Base-by-base conservation (phyloP, 35 echinoderm and acorn worm species). In the Acanthaster planci region DNA sequence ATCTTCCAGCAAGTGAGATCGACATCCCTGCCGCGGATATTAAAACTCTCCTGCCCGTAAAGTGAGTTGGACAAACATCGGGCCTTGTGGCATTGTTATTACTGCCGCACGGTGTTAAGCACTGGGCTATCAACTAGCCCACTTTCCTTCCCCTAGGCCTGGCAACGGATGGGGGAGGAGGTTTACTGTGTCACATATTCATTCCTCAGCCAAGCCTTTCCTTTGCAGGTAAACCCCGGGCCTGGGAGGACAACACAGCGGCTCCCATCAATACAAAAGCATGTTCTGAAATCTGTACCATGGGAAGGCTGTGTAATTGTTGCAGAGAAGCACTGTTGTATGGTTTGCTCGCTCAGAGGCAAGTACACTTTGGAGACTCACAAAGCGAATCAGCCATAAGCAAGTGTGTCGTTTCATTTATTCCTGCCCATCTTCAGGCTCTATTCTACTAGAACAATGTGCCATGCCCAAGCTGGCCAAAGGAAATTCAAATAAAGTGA, bases 141-240 rank as follows among this genome's bases (percentile, higher is more conserved):
- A 72, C 64, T 72, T 72, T 72, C 34, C 14, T 1, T 34, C 64
- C 64, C 29, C 26, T 72, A 26, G 64, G 64, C 64, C 30, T 72
- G 1, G 42, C 42, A 47, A 47, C 4, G 42, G 42, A 47, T 4
- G 42, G 42, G 42, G 42, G 42, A 12, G 23, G 64, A 26, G 64
- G 64, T 19, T 72, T 72, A 72, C 64, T 31, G 64, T 72, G 64
- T 72, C 64, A 72, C 64, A 72, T 72, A 72, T 72, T 72, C 64
- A 72, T 72, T 72, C 30, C 64, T 26, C 23, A 14, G 64, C 42
- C 42, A 47, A 6, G 64, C 64, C 29, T 19, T 10, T 21, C 26
- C 34, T 72, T 12, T 23, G 64, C 26, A 29, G 64, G 29, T 26
- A 12, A 21, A 31, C 64, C 30, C 64, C 30, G 64, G 64, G 64